Conservation (phyloP, 2,113 vertebrate genomes). For the Heteronetta atricapilla region DNA sequence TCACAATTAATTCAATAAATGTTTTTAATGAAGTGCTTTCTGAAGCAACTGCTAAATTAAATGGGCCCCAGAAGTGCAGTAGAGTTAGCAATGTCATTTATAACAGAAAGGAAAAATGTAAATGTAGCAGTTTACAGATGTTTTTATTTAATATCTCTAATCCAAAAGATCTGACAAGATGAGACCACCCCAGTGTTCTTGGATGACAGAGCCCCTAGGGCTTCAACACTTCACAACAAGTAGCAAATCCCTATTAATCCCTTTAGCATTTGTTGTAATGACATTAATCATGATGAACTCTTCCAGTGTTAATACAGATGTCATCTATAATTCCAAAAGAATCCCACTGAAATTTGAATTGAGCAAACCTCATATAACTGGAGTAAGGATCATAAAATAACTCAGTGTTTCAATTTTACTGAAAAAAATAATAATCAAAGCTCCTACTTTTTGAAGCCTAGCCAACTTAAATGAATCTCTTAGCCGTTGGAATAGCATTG, state of each 20-base stretch:
- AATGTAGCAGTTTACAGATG: slow-evolving; percentile 72
- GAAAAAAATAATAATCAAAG: background rate
- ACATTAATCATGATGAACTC: slow-evolving; percentile 66
- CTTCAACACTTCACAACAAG: slow-evolving; percentile 33
- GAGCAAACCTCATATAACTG: slow-evolving; percentile 10
- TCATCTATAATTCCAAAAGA: slow-evolving; percentile 42
- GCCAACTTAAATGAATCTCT: slow-evolving; percentile 8
- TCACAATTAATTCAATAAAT: slow-evolving; percentile 74
- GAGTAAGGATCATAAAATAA: slow-evolving; percentile 34
- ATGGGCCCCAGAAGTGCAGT: slow-evolving; percentile 59
- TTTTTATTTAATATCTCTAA: slow-evolving; percentile 71
- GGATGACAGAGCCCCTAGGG: background rate
- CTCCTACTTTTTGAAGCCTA: background rate
- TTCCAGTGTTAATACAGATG: slow-evolving; percentile 64
- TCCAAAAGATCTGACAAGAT: slow-evolving; percentile 68
- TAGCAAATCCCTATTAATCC: slow-evolving; percentile 75
- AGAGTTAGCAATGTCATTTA: slow-evolving; percentile 67
- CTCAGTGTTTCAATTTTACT: background rate
- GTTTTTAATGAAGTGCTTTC: slow-evolving; percentile 71
- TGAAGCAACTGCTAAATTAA: slow-evolving; percentile 64
- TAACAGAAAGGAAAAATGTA: slow-evolving; percentile 54
- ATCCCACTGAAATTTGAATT: slow-evolving; percentile 52
- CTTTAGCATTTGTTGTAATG: slow-evolving; percentile 64
- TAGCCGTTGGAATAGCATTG: background rate
- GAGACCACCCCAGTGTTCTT: slow-evolving; percentile 55